Base-by-base conservation (phyloP, 2,797 vertebrate species). In the Liparis tanakae region DNA sequence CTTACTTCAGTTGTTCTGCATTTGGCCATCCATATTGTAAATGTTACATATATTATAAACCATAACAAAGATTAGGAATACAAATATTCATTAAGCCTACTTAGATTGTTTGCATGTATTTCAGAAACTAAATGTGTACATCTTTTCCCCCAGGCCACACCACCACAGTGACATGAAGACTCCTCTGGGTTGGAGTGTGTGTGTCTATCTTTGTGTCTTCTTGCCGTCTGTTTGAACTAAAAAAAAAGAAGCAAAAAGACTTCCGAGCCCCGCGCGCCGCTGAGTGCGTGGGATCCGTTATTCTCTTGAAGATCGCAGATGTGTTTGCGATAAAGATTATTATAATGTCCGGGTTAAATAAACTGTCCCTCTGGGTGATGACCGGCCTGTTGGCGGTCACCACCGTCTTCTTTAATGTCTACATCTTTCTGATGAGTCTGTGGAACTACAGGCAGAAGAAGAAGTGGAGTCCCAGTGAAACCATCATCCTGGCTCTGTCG, bases 331-430 rank as follows among this genome's bases (percentile, higher is more conserved):
- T 55, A 48, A 67, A 67, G 17, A 76, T 43, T n/a, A 25, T 43
- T 72, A 67, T 43, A 17, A 91, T 88, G 87, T 10, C 74, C 3
- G 74, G 20, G 22, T 1, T 20, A 7, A 64, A 36, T 64, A 88
- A 91, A 71, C 6, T 87, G 30, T 1, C 9, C 43, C 61, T 94
- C 70, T 95, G 94, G 94, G 36, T 87, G 0, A 5, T 93, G 78
- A 92, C 88, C 0, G 90, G 92, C 44, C 54, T 90, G 43, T 10
- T 91, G 59, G 90, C 90, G 0, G 55, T 92, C 72, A 64, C 85
- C 0, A 94, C 93, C 0, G 53, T 93, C 46, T 93, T 95, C 87
- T 94, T 93, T 39, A 95, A 95, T 20, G 59, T 79, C 51, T 95
- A 87, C 76, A 92, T 95, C 76, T 53, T 94, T 55, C 30, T 93